Evolutionary conservation across 2,113 vertebrate species (phyloP).

Genomic region (Peromyscus leucopus): DNA sequence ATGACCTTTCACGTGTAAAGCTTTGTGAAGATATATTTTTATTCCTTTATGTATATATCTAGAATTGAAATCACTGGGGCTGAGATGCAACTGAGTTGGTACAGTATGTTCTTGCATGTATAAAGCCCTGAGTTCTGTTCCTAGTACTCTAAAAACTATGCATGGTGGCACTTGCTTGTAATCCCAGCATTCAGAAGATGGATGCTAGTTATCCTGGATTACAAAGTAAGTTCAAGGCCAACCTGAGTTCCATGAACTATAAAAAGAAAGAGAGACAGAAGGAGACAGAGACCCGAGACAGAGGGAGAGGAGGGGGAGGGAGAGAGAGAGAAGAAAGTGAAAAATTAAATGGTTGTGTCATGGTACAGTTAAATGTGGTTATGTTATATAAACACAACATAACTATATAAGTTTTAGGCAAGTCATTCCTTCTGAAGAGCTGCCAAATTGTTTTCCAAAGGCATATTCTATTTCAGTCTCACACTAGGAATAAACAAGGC

Average conservation of each 20-base stretch:
- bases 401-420: not conserved
- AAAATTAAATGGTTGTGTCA: not conserved
- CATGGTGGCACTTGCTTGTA: not conserved
- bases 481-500: not conserved
- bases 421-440: not conserved
- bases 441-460: conserved; percentile 32
- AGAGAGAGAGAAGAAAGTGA: not conserved
- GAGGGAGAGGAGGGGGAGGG: not conserved
- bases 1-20: not conserved
- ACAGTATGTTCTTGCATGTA: not conserved
- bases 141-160: not conserved
- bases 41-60: not conserved
- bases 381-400: conserved; percentile 1
- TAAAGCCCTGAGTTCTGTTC: not conserved
- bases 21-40: conserved; percentile 6
- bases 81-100: not conserved
- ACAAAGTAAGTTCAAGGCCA: not conserved
- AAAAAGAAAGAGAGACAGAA: not conserved
- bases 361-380: not conserved
- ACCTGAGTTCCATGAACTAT: too few relatives aligned
- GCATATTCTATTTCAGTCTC: not conserved
- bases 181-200: not conserved
- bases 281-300: not conserved
- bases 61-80: not conserved
- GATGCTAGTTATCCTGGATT: not conserved